These are phyloP conservation scores for Muraenolepis orangiensis DNA, from an alignment of 2,797 vertebrate species.

Conservation along the genomic window DNA sequence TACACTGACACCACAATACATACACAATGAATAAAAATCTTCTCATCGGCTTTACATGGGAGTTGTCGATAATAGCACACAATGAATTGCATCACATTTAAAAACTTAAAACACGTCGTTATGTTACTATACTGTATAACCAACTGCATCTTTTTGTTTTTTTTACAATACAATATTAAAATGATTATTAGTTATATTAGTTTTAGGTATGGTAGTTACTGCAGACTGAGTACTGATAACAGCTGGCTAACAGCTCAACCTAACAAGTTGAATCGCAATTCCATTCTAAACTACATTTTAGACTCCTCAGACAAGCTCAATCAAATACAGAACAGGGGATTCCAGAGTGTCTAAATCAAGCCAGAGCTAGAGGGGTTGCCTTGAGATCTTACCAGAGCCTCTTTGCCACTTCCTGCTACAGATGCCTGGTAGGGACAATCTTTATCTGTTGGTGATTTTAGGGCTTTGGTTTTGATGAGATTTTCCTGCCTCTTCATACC, in stretches of 20 bases:
- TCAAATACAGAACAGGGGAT: slow-evolving; percentile 43
- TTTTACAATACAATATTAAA: background rate
- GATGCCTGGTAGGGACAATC: slow-evolving; percentile 72
- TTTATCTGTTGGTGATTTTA: slow-evolving; percentile 71
- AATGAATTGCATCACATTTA: background rate
- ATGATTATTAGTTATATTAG: slow-evolving; percentile 1
- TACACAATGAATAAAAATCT: background rate
- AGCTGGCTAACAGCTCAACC: background rate
- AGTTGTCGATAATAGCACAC: background rate
- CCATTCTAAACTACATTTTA: background rate
- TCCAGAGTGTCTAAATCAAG: slow-evolving; percentile 40
- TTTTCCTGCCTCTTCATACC: slow-evolving; percentile 72
- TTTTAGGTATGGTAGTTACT: slow-evolving; percentile 1
- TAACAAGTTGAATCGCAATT: background rate
- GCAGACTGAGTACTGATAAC: background rate
- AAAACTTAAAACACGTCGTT: background rate
- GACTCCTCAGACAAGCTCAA: slow-evolving; percentile 8
- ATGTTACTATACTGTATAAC: background rate
- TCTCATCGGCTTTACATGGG: background rate
- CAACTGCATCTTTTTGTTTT: background rate
- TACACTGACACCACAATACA: background rate
- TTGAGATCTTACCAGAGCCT: slow-evolving; percentile 72
- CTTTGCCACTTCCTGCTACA: slow-evolving; percentile 72
- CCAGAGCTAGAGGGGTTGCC: slow-evolving; percentile 53
- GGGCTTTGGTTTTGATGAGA: slow-evolving; percentile 70